Conservation (phyloP, 2,797 vertebrate genomes). For the Microhierax caerulescens region DNA sequence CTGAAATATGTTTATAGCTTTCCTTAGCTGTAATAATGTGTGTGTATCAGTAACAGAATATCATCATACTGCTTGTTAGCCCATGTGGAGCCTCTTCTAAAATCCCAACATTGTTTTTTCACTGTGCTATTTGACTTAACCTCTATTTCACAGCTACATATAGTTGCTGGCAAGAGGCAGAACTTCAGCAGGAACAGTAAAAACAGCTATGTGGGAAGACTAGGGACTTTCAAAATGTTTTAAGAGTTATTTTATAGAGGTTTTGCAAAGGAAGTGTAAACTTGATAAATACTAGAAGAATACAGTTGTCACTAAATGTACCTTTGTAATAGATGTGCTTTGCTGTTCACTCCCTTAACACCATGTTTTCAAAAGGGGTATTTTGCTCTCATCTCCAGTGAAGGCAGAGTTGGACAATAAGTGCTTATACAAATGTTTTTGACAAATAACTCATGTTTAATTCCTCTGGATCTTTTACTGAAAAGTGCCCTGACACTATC, state of each 20-base stretch:
- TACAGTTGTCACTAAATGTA: background rate
- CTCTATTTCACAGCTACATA: conserved; percentile 6
- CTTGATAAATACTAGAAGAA: background rate
- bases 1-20: background rate
- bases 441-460: background rate
- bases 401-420: background rate
- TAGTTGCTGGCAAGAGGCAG: background rate
- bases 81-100: background rate
- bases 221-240: background rate
- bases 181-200: background rate
- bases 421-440: background rate
- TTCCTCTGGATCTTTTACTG: background rate
- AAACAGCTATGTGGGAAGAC: background rate
- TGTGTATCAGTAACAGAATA: background rate
- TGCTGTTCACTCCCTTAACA: background rate
- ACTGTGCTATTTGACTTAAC: background rate
- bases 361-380: background rate
- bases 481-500: background rate
- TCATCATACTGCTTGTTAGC: background rate
- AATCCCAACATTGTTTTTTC: background rate
- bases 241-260: background rate
- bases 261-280: background rate
- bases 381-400: background rate
- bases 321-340: background rate
- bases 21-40: background rate